Evolutionary conservation across 2,888 invertebrate species (phyloP).

Genomic region (Melanostoma scalare): DNA sequence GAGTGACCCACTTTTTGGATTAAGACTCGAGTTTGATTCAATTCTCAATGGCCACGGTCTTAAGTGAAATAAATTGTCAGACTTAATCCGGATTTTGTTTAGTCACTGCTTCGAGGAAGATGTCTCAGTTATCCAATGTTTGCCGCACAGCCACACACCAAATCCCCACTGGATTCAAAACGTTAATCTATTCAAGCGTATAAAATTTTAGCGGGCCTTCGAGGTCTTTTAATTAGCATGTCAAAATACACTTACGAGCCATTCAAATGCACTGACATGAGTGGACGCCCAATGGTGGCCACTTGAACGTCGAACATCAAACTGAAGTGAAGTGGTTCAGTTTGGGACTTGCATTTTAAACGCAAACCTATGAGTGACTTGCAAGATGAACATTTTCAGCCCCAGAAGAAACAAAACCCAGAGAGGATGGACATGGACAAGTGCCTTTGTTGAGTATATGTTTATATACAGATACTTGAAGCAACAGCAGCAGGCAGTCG

Average conservation of each 20-base stretch:
- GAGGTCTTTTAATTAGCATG: slow-evolving; percentile 81
- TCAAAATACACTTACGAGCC: slow-evolving; percentile 75
- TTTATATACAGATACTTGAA: background rate
- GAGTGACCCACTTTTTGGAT: too few species aligned
- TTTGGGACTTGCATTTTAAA: slow-evolving; percentile 40
- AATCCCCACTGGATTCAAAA: too few species aligned
- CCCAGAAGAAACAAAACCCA: background rate
- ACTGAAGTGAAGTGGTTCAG: slow-evolving; percentile 53
- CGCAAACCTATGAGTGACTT: slow-evolving; percentile 56
- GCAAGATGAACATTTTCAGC: slow-evolving; percentile 42
- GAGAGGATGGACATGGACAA: slow-evolving; percentile 55
- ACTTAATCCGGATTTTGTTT: too few species aligned
- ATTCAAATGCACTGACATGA: slow-evolving; percentile 63
- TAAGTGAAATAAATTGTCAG: too few species aligned
- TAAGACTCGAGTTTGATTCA: too few species aligned
- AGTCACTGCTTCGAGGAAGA: background rate
- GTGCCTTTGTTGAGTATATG: slow-evolving; percentile 26
- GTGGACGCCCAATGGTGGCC: slow-evolving; percentile 62
- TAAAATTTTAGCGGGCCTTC: slow-evolving; percentile 75
- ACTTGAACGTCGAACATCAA: slow-evolving; percentile 68
- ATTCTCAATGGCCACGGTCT: too few species aligned
- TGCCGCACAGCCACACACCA: background rate
- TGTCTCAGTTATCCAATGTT: slow-evolving; percentile 2
- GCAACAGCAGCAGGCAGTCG: slow-evolving; percentile 45
- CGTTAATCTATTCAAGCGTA: slow-evolving; percentile 38